Conservation (phyloP, 2,888 invertebrate genomes). For the Rhynchonema sp. region DNA sequence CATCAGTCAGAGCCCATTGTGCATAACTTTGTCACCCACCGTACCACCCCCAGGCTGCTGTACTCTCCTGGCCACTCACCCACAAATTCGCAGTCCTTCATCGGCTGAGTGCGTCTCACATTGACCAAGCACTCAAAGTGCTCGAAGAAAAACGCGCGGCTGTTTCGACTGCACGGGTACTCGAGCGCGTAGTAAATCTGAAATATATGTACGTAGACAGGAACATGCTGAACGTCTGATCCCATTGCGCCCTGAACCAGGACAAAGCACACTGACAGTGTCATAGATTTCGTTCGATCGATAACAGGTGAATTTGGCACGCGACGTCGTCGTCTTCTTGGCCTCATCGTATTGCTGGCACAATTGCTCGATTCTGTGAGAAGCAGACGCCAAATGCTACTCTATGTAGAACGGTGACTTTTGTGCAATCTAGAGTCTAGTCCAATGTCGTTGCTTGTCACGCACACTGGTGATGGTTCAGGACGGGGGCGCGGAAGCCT, state of each 20-base stretch:
- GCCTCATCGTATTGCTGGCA: background rate
- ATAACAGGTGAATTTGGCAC: background rate
- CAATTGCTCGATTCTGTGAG: too few relatives aligned
- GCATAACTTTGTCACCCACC: too few relatives aligned
- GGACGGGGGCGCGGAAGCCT: too few relatives aligned
- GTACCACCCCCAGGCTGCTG: too few relatives aligned
- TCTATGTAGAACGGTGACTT: too few relatives aligned
- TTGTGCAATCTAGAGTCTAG: too few relatives aligned
- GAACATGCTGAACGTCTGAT: background rate
- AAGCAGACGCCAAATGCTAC: too few relatives aligned
- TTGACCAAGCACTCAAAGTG: background rate
- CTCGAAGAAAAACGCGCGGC: background rate
- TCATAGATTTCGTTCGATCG: background rate
- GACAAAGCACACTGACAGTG: background rate
- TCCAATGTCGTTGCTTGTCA: too few relatives aligned
- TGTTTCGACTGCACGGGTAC: conserved; percentile 5
- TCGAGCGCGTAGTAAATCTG: conserved; percentile 1
- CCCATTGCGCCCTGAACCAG: background rate
- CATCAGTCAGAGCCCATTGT: too few relatives aligned
- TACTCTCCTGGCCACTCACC: too few relatives aligned
- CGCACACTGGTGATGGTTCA: too few relatives aligned
- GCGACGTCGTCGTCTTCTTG: too few relatives aligned
- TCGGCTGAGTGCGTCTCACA: background rate
- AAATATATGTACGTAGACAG: background rate
- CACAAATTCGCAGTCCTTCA: background rate